These are phyloP conservation scores for Willowsia nigromaculata DNA, from an alignment of 2,888 invertebrate genomes.

Conservation along the genomic window DNA sequence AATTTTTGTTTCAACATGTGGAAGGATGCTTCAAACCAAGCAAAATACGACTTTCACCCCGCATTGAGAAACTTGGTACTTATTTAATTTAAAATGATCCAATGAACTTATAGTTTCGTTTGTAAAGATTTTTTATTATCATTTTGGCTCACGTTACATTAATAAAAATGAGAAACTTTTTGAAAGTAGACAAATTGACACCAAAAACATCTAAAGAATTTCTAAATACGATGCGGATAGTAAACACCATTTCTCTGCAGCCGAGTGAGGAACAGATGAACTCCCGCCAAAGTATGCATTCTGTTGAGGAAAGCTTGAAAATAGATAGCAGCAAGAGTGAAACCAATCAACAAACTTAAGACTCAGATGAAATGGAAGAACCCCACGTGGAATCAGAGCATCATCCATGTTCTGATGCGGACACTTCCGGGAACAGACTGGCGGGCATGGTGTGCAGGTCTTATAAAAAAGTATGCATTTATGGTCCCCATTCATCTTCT, in stretches of 20 bases:
- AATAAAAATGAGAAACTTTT: background rate
- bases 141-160: background rate
- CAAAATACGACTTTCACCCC: constrained; percentile 43
- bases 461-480: constrained; percentile 58
- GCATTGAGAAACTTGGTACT: constrained; percentile 57
- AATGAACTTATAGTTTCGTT: background rate
- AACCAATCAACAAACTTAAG: background rate
- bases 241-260: constrained; percentile 45
- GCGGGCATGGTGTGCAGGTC: background rate
- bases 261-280: constrained; percentile 11
- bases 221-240: constrained; percentile 37
- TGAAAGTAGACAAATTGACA: constrained; percentile 51
- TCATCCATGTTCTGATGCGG: background rate
- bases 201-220: constrained; percentile 57
- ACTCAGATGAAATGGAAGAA: background rate
- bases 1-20: constrained; percentile 30
- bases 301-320: background rate
- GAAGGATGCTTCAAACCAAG: background rate
- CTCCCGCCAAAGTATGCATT: background rate
- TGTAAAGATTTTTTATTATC: background rate
- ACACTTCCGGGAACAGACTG: background rate
- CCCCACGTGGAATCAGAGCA: background rate
- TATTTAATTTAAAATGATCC: background rate
- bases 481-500: constrained; percentile 25
- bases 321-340: background rate